Percentiles rank a stretch among this genome's conserved stretches.
Evolutionary conservation across 2,797 vertebrate species (phyloP).

Genomic region (Gambusia yucatana): DNA sequence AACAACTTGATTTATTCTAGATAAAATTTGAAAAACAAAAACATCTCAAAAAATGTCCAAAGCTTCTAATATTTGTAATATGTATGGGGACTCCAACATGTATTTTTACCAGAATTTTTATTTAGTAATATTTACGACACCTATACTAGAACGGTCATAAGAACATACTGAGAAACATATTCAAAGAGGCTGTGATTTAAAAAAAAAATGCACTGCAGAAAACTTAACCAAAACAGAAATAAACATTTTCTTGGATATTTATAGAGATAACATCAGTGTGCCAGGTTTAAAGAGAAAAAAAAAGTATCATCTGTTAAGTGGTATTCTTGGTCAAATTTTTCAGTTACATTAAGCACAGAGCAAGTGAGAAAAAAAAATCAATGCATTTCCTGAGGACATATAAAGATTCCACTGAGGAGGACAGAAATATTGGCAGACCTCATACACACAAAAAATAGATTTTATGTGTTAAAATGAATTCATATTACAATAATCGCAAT

Average conservation of each 20-base stretch:
- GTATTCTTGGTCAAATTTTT: not conserved
- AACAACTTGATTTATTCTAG: not conserved
- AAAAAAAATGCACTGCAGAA: not conserved
- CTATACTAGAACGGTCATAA: not conserved
- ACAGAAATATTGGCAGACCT: not conserved
- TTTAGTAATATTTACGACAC: not conserved
- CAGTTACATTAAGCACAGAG: not conserved
- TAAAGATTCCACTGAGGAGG: not conserved
- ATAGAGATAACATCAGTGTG: not conserved
- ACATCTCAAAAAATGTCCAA: no score
- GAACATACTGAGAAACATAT: not conserved
- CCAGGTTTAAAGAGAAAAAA: not conserved
- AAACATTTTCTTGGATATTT: not conserved
- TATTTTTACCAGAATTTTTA: not conserved
- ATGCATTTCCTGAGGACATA: not conserved
- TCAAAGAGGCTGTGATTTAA: not conserved
- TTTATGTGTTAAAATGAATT: not conserved
- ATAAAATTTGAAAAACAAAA: not conserved
- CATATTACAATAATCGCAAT: not conserved
- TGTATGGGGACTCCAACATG: no score
- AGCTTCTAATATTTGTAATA: no score
- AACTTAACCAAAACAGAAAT: not conserved
- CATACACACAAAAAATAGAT: not conserved
- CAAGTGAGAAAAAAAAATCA: not conserved
- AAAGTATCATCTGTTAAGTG: not conserved